phyloP scores from a whole-genome alignment of 2,113 vertebrate species.

The Alosa alosa region DNA sequence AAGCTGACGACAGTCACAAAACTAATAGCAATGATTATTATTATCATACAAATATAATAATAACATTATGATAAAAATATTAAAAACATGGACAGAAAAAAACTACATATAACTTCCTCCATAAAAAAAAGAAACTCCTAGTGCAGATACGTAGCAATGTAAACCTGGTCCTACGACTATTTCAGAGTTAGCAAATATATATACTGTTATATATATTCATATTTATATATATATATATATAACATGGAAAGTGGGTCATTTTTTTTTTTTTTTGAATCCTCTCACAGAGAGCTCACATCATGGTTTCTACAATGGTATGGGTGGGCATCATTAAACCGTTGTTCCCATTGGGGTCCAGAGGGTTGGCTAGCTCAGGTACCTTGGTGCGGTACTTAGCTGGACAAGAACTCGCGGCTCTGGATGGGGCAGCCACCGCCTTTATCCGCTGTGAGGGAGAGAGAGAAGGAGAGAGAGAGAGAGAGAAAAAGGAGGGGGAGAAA shows the following conservation, averaged over 20 bases:
- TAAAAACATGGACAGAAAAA: conserved; percentile 70
- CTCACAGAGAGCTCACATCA: conserved; percentile 93
- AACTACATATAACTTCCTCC: conserved; percentile 66
- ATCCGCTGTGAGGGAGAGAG: conserved; percentile 78
- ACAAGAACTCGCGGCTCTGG: conserved; percentile 75
- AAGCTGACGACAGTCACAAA: conserved; percentile 65
- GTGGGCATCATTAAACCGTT: conserved; percentile 85
- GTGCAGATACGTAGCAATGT: conserved; percentile 94
- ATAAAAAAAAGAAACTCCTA: conserved; percentile 76
- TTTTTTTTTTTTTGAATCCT: conserved; percentile 60
- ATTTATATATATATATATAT: conserved; percentile 62
- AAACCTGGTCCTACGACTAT: conserved; percentile 95
- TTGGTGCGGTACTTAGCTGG: conserved; percentile 65
- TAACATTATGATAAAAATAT: conserved; percentile 59
- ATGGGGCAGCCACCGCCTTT: conserved; percentile 88
- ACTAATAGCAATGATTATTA: conserved; percentile 65
- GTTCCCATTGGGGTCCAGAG: conserved; percentile 77
- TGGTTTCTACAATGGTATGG: conserved; percentile 97
- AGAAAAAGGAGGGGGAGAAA: too few relatives aligned
- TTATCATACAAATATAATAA: conserved; percentile 61
- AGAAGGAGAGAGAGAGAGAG: neutral
- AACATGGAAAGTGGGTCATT: conserved; percentile 76
- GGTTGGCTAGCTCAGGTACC: conserved; percentile 59
- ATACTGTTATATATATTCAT: conserved; percentile 30
- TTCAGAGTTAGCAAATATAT: conserved; percentile 77